These are phyloP conservation scores for Cricetomys ansorgei DNA, from an alignment of 2,113 vertebrate genomes.

Conservation along the genomic window DNA sequence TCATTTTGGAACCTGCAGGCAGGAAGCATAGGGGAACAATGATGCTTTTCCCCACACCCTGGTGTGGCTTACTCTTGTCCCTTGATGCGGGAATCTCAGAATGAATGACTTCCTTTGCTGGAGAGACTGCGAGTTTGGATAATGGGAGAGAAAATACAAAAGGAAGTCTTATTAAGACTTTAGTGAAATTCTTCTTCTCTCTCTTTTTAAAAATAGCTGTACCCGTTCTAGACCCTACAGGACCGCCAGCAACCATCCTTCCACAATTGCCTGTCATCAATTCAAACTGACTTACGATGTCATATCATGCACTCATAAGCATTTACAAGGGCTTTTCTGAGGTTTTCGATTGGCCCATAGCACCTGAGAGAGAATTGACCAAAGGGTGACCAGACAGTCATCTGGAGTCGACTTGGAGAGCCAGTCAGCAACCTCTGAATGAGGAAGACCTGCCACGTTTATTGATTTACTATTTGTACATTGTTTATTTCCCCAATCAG, in stretches of 20 bases:
- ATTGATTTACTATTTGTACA: background rate
- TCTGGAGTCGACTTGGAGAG: background rate
- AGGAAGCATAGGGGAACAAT: conserved; percentile 11
- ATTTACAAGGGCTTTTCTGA: background rate
- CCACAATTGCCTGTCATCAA: background rate
- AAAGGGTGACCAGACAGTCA: background rate
- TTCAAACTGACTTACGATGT: background rate
- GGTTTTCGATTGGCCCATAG: background rate
- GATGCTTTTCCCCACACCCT: background rate
- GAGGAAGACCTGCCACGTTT: background rate
- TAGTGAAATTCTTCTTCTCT: background rate
- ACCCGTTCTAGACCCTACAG: background rate
- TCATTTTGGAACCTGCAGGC: background rate
- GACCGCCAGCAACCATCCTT: background rate
- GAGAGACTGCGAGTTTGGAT: conserved; percentile 19
- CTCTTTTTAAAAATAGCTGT: background rate
- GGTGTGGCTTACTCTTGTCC: background rate
- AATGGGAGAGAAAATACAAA: conserved; percentile 15
- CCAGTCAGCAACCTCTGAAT: background rate
- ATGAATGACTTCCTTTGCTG: conserved; percentile 5
- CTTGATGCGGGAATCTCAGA: background rate
- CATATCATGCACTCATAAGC: background rate
- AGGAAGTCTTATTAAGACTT: conserved; percentile 7
- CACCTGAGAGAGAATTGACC: background rate
- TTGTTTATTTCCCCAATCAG: background rate